Evolutionary conservation across 2,888 invertebrate genomes (phyloP).

Genomic region (Eristalis tenax): DNA sequence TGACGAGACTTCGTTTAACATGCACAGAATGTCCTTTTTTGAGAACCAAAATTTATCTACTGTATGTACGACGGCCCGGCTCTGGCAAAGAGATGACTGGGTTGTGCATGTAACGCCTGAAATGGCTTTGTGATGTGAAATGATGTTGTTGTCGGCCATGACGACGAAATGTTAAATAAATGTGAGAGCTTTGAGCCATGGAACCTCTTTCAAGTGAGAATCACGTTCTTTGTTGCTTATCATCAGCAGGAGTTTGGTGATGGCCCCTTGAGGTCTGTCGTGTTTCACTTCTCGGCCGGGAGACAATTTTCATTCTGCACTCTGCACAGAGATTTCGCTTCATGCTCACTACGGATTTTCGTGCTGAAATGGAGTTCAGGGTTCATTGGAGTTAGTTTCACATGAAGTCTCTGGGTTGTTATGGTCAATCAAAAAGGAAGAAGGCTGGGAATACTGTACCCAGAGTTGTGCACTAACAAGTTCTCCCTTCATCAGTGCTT

Average conservation of each 20-base stretch:
- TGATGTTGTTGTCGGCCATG: constrained; percentile 41
- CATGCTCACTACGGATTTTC: not conserved
- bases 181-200: not conserved
- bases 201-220: constrained; percentile 27
- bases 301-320: not conserved
- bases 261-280: constrained; percentile 13
- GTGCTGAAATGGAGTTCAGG: not conserved
- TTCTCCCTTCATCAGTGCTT: no score
- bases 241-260: constrained; percentile 23
- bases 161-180: constrained; percentile 33
- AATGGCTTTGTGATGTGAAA: constrained; percentile 45
- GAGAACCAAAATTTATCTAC: constrained; percentile 42
- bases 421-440: not conserved
- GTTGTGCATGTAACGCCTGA: not conserved
- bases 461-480: no score
- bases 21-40: constrained; percentile 51
- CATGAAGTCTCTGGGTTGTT: not conserved
- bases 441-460: no score
- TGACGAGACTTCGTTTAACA: constrained; percentile 52
- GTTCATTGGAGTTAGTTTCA: not conserved
- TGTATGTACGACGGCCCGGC: not conserved
- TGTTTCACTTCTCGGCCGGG: not conserved
- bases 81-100: not conserved
- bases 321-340: not conserved
- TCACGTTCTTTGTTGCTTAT: constrained; percentile 14